Evolutionary conservation across 2,888 invertebrate genomes (phyloP), one percentile per base, ranked within the genome.

Genomic region (Busseola fusca): DNA sequence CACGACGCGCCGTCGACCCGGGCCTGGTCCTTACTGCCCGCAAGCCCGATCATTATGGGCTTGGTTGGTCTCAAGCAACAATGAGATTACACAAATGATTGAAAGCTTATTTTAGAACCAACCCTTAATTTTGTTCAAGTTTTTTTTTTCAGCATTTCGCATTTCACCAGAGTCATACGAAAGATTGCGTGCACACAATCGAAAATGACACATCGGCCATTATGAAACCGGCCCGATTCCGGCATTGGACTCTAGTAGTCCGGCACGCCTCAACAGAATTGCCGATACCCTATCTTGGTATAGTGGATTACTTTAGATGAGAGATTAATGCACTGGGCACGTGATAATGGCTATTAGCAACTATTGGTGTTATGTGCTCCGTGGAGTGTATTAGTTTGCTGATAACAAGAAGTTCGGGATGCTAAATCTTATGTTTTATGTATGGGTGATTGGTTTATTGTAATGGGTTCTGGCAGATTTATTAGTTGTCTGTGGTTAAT

Each of bases 191-290:
- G 78, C 76, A 64, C 74, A 79, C 73, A 75, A 85, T 81, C 74
- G 76, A 72, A 84, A 82, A 79, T 69, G 82, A 78, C 74, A 69
- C 72, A 84, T 76, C 59, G 70, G 69, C 72, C 73, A 86, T 84
- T 81, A 82, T 76, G 76, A 75, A 81, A 80, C 67, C 77, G 77
- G 76, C 86, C 82, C 72, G 78, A 82, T 84, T 81, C 65, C 54
- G 54, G 58, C 70, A 80, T 72, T 74, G 34, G 70, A 63, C 56
- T 62, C 68, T 67, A 76, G 72, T 76, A 76, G 72, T 76, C 79
- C 81, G 82, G 82, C 84, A 81, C 82, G 86, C 86, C 84, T 84
- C 71, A 82, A 86, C 87, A 89, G 90, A 90, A 91, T 91, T 90
- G 90, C 89, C 54, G 84, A 77, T 80, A 75, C 73, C 81, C 76